phyloP scores from a whole-genome alignment of 2,888 invertebrate species.

The Acrocera orbiculus region DNA sequence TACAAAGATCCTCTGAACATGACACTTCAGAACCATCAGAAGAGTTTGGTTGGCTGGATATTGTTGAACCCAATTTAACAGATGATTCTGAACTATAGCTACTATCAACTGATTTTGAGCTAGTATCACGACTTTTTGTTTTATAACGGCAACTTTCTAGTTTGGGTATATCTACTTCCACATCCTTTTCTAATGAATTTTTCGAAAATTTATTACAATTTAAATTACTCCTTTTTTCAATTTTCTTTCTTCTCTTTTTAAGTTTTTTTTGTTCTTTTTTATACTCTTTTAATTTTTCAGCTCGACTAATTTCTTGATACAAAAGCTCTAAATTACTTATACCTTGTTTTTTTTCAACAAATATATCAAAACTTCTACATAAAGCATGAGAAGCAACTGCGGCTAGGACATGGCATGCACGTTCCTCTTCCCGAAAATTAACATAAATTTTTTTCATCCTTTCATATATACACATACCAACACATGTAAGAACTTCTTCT shows the following conservation, averaged over 20 bases:
- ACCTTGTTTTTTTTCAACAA: slow-evolving; percentile 75
- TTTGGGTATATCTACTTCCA: slow-evolving; percentile 1
- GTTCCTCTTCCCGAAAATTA: slow-evolving; percentile 75
- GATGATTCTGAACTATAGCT: slow-evolving; percentile 66
- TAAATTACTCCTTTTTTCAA: slow-evolving; percentile 31
- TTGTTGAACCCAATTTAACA: slow-evolving; percentile 44
- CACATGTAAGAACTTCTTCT: slow-evolving; percentile 86
- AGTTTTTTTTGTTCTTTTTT: slow-evolving; percentile 77
- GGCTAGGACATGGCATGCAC: slow-evolving; percentile 84
- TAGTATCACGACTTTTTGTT: slow-evolving; percentile 29
- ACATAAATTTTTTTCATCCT: slow-evolving; percentile 73
- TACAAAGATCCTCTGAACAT: slow-evolving; percentile 76
- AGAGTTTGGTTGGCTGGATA: slow-evolving; percentile 65
- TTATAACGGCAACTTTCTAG: slow-evolving; percentile 33
- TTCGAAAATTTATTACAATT: slow-evolving; percentile 15
- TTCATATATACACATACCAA: slow-evolving; percentile 86
- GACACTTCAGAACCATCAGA: slow-evolving; percentile 82
- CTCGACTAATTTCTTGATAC: slow-evolving; percentile 73
- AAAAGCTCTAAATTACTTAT: slow-evolving; percentile 74
- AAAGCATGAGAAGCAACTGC: slow-evolving; percentile 76
- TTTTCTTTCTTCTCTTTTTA: slow-evolving; percentile 57
- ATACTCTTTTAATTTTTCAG: slow-evolving; percentile 69
- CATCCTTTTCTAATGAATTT: slow-evolving; percentile 5
- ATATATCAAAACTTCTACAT: slow-evolving; percentile 76
- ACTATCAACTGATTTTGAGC: slow-evolving; percentile 55